Conservation (phyloP, 2,888 invertebrate species). For the Eupsilia transversa region DNA sequence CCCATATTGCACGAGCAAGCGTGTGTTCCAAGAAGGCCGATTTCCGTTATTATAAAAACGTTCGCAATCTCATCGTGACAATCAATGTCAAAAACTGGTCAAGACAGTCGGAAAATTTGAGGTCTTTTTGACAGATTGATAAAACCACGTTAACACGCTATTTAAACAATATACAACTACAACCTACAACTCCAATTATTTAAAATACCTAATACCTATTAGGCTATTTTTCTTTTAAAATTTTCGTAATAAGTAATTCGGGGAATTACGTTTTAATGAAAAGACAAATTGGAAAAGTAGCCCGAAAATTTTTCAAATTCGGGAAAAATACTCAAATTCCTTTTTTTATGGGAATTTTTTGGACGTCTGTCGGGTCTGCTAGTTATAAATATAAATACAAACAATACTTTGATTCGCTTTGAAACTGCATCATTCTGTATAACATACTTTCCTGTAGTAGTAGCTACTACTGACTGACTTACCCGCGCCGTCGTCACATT, state of each 20-base stretch:
- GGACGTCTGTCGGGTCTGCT: background rate
- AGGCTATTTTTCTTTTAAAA: background rate
- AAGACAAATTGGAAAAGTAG: too few species aligned
- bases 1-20: conserved; percentile 18
- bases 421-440: background rate
- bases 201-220: background rate
- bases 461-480: background rate
- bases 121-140: background rate
- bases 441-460: background rate
- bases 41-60: background rate
- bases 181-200: too few species aligned
- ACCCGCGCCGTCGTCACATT: background rate
- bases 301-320: too few species aligned
- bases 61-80: background rate
- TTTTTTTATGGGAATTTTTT: background rate
- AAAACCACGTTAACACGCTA: too few species aligned
- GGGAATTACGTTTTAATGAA: too few species aligned
- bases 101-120: too few species aligned
- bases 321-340: too few species aligned
- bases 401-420: background rate
- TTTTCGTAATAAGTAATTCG: too few species aligned
- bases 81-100: background rate
- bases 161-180: background rate
- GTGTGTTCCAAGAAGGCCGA: background rate
- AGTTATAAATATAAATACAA: background rate